Percentiles rank a stretch among this genome's conserved stretches.
Evolutionary conservation across 2,797 vertebrate species (phyloP).

Genomic region (Hybognathus amarus): DNA sequence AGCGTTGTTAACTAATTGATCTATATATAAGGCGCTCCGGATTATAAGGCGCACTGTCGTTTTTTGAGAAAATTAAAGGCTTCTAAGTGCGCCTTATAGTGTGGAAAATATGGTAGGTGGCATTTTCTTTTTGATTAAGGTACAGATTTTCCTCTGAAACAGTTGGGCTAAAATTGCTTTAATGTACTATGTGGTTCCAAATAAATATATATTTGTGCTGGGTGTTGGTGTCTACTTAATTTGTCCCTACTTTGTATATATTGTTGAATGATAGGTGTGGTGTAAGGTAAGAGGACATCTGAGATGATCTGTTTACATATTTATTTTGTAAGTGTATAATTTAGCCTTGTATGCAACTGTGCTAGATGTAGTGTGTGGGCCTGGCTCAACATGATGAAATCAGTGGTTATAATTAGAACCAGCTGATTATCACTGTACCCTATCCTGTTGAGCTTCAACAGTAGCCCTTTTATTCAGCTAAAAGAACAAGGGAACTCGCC

Average conservation of each 20-base stretch:
- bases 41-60: no score
- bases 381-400: slow-evolving; percentile 72
- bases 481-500: slow-evolving; percentile 44
- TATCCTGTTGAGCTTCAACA: slow-evolving; percentile 59
- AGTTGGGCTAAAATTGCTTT: background rate
- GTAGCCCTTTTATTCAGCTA: slow-evolving; percentile 50
- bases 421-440: slow-evolving; percentile 69
- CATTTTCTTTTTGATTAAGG: background rate
- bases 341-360: slow-evolving; percentile 22
- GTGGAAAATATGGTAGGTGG: background rate
- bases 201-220: background rate
- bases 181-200: background rate
- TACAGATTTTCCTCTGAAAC: background rate
- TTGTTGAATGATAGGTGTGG: background rate
- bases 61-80: no score
- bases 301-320: background rate
- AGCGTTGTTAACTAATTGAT: no score
- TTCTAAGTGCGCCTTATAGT: no score
- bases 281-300: background rate
- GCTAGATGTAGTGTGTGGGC: slow-evolving; percentile 36
- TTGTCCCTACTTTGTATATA: background rate
- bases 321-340: background rate
- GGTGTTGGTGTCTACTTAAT: background rate
- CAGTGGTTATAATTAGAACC: slow-evolving; percentile 74
- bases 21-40: no score